Percentiles rank a stretch among this genome's conserved stretches.
Evolutionary conservation across 2,797 vertebrate species (phyloP).

Genomic region (Rhinogobio ventralis): DNA sequence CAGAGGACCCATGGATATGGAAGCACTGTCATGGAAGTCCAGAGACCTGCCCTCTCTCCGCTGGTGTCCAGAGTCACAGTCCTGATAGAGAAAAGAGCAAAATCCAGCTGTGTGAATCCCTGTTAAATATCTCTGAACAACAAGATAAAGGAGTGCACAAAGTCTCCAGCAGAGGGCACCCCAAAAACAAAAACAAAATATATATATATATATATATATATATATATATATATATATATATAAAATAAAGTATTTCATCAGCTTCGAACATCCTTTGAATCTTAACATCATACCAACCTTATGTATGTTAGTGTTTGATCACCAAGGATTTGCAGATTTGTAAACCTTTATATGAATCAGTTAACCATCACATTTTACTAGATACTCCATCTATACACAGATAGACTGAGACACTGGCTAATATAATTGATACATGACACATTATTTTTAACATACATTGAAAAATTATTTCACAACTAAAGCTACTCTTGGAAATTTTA

Average conservation of each 20-base stretch:
- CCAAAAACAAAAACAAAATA: too few relatives aligned
- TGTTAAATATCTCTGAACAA: not conserved
- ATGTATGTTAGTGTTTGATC: too few relatives aligned
- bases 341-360: not conserved
- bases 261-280: not conserved
- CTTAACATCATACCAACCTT: not conserved
- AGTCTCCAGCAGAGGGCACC: not conserved
- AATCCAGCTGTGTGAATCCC: not conserved
- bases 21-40: conserved; percentile 39
- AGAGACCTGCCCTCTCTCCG: conserved; percentile 28
- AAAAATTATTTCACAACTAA: not conserved
- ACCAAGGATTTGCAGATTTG: not conserved
- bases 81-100: conserved; percentile 53
- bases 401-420: too few relatives aligned
- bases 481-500: not conserved
- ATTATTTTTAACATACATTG: too few relatives aligned
- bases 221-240: too few relatives aligned
- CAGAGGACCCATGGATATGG: conserved; percentile 66
- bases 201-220: too few relatives aligned
- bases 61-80: conserved; percentile 54
- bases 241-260: not conserved
- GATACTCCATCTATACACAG: not conserved
- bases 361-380: not conserved
- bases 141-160: not conserved
- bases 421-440: too few relatives aligned